Evolutionary conservation across 2,113 vertebrate genomes (phyloP), one percentile per base, ranked within the genome.

Genomic region (Oreotragus oreotragus): DNA sequence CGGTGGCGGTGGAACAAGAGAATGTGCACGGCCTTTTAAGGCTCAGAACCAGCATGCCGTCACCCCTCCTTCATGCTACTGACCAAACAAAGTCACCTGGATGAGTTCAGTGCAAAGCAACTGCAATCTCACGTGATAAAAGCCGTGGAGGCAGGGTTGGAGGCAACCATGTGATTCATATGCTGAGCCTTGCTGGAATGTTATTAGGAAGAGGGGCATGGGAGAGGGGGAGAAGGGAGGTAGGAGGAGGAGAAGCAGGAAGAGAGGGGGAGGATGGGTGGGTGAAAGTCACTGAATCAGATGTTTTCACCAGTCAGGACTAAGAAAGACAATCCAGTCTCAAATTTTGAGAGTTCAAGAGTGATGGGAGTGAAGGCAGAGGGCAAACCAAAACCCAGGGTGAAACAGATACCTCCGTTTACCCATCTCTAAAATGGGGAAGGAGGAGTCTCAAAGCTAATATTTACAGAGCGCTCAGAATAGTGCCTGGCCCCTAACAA

Each of bases 41-140:
- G n/a, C 64, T 60, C 17, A 7, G 55, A 21, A 8, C 8, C 0
- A 1, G 12, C 25, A 3, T 2, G 3, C 43, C 2, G 6, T 7
- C 57, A 1, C 57, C 4, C 23, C 13, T 8, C 0, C 43, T 17
- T 62, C 45, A 1, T 6, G 25, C 96, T 21, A 0, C 5, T 2
- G 66, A n/a, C 39, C 36, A 36, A 58, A 5, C n/a, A 3, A 33
- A 19, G 30, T 73, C 45, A 23, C 15, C 0, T 6, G 43, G 4
- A 6, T 23, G 73, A 62, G 5, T 11, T 85, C 58, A 23, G 16
- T 7, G 76, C n/a, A 0, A 16, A 33, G 84, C 19, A 10, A 17
- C 28, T 4, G 33, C 7, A 0, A 0, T 1, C 13, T 45, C 36
- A 28, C 0, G 0, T 5, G 76, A 11, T 16, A 2, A 12, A 33